Conservation (phyloP, 2,888 invertebrate genomes). For the Drosophila nr. medialis region DNA sequence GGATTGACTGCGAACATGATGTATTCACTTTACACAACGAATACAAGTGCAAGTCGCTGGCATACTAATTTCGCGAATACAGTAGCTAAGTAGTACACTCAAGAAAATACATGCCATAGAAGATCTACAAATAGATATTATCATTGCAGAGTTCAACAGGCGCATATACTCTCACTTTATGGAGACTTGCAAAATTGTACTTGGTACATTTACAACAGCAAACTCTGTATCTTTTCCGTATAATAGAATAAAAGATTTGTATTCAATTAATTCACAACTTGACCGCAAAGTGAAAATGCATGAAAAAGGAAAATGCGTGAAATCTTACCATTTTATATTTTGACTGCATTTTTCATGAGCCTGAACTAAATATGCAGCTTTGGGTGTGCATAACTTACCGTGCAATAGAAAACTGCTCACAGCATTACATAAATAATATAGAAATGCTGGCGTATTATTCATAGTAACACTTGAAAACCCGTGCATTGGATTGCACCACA, state of each 20-base stretch:
- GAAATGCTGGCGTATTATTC: constrained; percentile 41
- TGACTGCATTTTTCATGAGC: constrained; percentile 55
- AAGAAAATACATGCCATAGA: not conserved
- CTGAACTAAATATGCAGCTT: constrained; percentile 42
- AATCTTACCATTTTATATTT: constrained; percentile 38
- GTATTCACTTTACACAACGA: constrained; percentile 22
- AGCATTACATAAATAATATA: constrained; percentile 17
- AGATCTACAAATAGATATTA: not conserved
- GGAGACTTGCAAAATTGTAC: too few relatives aligned
- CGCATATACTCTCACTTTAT: not conserved
- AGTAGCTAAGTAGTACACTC: constrained; percentile 28
- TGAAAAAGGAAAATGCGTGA: constrained; percentile 32
- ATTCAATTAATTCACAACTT: constrained; percentile 25
- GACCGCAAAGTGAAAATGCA: constrained; percentile 31
- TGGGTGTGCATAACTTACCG: constrained; percentile 49
- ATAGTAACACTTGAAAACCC: constrained; percentile 41
- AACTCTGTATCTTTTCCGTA: not conserved
- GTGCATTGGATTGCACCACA: constrained; percentile 34
- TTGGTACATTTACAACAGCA: not conserved
- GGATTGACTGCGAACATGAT: constrained; percentile 55
- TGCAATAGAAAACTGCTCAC: constrained; percentile 11
- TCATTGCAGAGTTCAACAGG: not conserved
- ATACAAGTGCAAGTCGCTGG: constrained; percentile 20
- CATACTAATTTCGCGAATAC: constrained; percentile 25
- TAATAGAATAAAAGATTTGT: constrained; percentile 2